Base-by-base conservation (phyloP, 2,797 vertebrate genomes). In the Chrosomus eos region DNA sequence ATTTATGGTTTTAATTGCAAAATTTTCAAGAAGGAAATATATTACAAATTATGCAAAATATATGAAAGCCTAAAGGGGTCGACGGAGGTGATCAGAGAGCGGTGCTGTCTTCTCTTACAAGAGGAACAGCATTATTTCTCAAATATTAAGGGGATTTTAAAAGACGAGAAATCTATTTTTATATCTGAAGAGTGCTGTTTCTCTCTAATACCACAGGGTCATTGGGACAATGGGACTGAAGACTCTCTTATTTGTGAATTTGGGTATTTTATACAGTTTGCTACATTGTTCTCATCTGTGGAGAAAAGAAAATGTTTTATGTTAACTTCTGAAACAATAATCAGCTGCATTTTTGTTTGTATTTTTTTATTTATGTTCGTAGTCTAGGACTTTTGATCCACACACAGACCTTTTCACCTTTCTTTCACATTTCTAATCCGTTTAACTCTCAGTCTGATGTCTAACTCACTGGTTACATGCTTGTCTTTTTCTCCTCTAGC, bases 131-230 rank as follows among this genome's bases (percentile, higher is more conserved):
- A 84, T 85, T 82, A 74, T 85, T 87, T 94, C 94, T 95, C 94
- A 95, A 94, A 93, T 95, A 94, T 93, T 94, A 93, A 93, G 89
- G 93, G 95, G 95, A 94, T 93, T 95, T 95, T 96, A 95, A 95
- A 95, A 95, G 95, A 95, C 94, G 95, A 95, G 94, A 94, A 95
- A 90, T 96, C 88, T 96, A 96, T 96, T 96, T 96, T 96, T 96
- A 92, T 96, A 96, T 94, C 90, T 89, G 92, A 94, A 89, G 89
- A 86, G 94, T 94, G 93, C 92, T 94, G 92, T 94, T 95, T 93
- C 93, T 94, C 91, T 94, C 92, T 94, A 93, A 94, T 95, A 93
- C 43, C 89, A 92, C 94, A 93, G 79, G 82, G 79, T 91, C 83
- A 85, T 51, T 82, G 79, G 82, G 83, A 88, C 80, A 86, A 91